phyloP scores from a whole-genome alignment of 2,797 vertebrate genomes.

The Enteromius mattozi region DNA sequence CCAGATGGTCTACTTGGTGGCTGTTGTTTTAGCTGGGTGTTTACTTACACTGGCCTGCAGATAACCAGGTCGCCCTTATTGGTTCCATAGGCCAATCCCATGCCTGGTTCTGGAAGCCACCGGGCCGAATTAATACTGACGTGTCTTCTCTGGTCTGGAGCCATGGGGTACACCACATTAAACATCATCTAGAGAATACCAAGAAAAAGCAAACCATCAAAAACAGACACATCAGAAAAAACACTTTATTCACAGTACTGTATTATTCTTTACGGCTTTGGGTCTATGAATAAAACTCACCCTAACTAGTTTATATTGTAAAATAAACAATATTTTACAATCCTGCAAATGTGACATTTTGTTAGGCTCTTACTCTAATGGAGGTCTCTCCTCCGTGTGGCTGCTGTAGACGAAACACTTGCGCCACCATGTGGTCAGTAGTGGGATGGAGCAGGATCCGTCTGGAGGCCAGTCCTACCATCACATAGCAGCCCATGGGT shows the following conservation, averaged over 20 bases:
- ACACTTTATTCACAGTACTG: background rate
- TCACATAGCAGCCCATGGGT: constrained; percentile 96
- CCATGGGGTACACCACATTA: constrained; percentile 80
- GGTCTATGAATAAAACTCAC: background rate
- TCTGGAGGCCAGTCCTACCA: constrained; percentile 97
- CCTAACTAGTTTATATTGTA: background rate
- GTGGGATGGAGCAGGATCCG: constrained; percentile 96
- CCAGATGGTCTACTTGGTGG: background rate
- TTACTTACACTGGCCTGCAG: constrained; percentile 95
- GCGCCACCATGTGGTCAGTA: constrained; percentile 99
- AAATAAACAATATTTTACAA: background rate
- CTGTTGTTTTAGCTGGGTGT: constrained; percentile 5
- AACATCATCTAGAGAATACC: constrained; percentile 56
- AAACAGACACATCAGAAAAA: background rate
- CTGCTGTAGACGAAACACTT: constrained; percentile 98
- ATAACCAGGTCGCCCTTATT: constrained; percentile 99
- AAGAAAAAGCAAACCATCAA: constrained; percentile 1
- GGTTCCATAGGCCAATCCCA: constrained; percentile 96
- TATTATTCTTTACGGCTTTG: background rate
- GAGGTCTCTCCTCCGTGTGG: constrained; percentile 97
- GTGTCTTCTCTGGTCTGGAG: constrained; percentile 95
- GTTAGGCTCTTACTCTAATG: constrained; percentile 87
- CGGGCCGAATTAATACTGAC: constrained; percentile 99
- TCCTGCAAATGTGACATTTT: background rate
- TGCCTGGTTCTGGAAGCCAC: constrained; percentile 95